phyloP scores from a whole-genome alignment of 2,113 vertebrate species.

The Pelecanoides urinatrix region DNA sequence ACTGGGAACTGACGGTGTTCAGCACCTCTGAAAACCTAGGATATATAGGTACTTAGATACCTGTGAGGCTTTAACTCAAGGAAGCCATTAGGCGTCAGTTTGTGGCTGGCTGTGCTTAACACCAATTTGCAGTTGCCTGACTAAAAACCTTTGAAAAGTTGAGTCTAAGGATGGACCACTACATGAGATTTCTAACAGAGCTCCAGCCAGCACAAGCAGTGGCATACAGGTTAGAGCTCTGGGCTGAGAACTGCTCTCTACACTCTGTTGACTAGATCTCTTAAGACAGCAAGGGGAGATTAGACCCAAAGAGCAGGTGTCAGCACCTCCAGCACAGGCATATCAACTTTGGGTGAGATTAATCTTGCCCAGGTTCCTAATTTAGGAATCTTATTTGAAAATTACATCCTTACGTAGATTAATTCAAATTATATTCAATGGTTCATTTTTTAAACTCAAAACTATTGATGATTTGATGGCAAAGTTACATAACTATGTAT shows the following conservation, averaged over 20 bases:
- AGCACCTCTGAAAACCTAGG: not conserved
- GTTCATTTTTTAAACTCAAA: not conserved
- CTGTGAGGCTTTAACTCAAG: not conserved
- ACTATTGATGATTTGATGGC: not conserved
- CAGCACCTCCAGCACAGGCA: not conserved
- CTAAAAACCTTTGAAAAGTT: not conserved
- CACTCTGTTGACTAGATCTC: not conserved
- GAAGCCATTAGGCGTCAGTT: not conserved
- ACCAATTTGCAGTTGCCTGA: not conserved
- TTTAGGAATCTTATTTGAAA: not conserved
- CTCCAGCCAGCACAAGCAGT: not conserved
- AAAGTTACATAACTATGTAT: not conserved
- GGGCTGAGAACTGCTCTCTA: not conserved
- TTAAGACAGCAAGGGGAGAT: not conserved
- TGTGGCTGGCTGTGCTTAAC: not conserved
- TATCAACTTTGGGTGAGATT: not conserved
- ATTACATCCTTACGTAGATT: not conserved
- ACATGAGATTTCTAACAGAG: not conserved
- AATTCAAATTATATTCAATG: not conserved
- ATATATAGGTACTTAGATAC: not conserved
- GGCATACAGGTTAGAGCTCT: not conserved
- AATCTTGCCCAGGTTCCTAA: not conserved
- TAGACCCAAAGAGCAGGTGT: not conserved
- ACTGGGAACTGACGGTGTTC: not conserved
- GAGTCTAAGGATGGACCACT: not conserved